phyloP scores from a whole-genome alignment of 1,140 invertebrate genomes.

The Triops cancriformis region DNA sequence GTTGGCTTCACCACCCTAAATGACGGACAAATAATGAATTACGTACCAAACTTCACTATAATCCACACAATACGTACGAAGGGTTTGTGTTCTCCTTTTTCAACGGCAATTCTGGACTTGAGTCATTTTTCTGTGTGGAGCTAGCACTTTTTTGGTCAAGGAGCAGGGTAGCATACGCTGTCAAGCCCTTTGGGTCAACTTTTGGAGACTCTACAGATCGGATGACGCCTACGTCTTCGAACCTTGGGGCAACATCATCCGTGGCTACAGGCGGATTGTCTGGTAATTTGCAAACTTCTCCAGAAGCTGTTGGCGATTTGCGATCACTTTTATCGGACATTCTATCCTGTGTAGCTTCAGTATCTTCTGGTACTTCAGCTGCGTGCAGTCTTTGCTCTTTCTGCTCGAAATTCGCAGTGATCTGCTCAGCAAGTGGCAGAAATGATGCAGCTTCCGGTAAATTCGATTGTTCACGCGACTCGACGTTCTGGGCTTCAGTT shows the following conservation, averaged over 20 bases:
- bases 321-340: too few relatives aligned
- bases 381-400: too few relatives aligned
- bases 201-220: too few relatives aligned
- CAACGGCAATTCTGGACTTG: background rate
- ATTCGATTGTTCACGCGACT: background rate
- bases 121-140: background rate
- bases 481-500: background rate
- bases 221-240: too few relatives aligned
- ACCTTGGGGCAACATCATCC: too few relatives aligned
- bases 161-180: background rate
- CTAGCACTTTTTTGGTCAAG: background rate
- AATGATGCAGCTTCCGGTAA: background rate
- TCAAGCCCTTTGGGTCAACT: background rate
- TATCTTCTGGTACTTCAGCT: too few relatives aligned
- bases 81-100: background rate
- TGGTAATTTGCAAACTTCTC: too few relatives aligned
- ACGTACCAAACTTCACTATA: background rate
- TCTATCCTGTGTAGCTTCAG: too few relatives aligned
- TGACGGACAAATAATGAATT: background rate
- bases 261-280: too few relatives aligned
- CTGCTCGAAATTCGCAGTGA: too few relatives aligned
- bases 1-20: background rate
- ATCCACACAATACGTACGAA: background rate
- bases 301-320: too few relatives aligned
- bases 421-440: too few relatives aligned